These are phyloP conservation scores for Rhinopomastus cyanomelas DNA, from an alignment of 2,113 vertebrate genomes.

Conservation along the genomic window DNA sequence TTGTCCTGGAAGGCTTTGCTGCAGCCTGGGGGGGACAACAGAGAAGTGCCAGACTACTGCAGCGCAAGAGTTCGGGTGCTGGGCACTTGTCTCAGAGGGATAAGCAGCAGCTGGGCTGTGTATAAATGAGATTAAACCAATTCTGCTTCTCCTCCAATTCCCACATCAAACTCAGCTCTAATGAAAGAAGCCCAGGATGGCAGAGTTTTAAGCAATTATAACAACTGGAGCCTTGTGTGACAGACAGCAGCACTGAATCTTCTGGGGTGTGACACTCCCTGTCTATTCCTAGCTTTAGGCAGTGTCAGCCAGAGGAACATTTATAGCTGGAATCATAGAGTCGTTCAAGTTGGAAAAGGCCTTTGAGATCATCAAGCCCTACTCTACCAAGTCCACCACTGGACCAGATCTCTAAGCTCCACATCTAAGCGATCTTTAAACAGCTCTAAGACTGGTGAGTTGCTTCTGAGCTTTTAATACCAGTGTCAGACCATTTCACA, in stretches of 20 bases:
- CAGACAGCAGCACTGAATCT: background rate
- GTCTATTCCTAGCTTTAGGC: background rate
- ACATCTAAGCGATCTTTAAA: no score
- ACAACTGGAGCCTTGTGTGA: background rate
- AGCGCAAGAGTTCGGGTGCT: background rate
- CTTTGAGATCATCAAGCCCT: no score
- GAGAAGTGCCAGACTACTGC: background rate
- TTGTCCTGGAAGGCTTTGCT: background rate
- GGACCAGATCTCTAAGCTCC: no score
- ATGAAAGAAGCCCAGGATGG: background rate
- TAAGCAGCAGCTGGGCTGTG: background rate
- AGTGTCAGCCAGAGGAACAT: background rate
- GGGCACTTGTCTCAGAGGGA: background rate
- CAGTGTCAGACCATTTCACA: background rate
- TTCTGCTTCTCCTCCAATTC: background rate
- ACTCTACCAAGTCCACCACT: no score
- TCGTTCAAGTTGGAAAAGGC: no score
- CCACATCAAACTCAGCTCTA: background rate
- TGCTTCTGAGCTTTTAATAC: background rate
- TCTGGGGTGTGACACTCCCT: background rate
- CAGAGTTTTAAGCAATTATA: background rate
- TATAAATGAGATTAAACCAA: background rate
- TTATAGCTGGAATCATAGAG: no score
- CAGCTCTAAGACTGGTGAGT: background rate
- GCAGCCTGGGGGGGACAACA: background rate